Conservation (phyloP, 2,888 invertebrate genomes). For the Chrysomela aeneicollis region DNA sequence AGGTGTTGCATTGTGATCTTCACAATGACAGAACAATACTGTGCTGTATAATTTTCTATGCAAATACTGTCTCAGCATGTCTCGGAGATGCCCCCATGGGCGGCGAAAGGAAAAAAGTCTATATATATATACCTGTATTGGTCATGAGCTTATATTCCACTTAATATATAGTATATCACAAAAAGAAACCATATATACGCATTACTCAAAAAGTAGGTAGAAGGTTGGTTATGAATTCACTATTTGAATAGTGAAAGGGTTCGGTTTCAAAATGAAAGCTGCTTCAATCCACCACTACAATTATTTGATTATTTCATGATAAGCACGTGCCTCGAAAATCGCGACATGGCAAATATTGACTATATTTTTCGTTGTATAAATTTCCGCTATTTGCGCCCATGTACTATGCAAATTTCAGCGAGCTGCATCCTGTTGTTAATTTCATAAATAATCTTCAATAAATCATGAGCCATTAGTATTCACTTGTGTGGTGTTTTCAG, state of each 20-base stretch:
- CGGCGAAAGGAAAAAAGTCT: neutral
- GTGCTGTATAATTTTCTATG: constrained; percentile 11
- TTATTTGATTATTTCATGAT: no score
- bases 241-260: no score
- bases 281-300: no score
- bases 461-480: constrained; percentile 13
- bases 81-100: constrained; percentile 4
- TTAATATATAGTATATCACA: no score
- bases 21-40: constrained; percentile 19
- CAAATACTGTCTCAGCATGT: constrained; percentile 1
- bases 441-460: constrained; percentile 11
- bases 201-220: no score
- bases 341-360: no score
- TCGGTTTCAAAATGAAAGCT: no score
- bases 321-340: no score
- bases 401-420: constrained; percentile 13
- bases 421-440: constrained; percentile 13
- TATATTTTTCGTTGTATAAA: neutral
- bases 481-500: constrained; percentile 16
- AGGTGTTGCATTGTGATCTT: constrained; percentile 23
- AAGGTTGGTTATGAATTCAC: no score
- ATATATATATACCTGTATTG: neutral
- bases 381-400: constrained; percentile 6
- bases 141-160: neutral
- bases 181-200: no score